Conservation (phyloP, 2,888 invertebrate species). For the Drosophila stalkeri region DNA sequence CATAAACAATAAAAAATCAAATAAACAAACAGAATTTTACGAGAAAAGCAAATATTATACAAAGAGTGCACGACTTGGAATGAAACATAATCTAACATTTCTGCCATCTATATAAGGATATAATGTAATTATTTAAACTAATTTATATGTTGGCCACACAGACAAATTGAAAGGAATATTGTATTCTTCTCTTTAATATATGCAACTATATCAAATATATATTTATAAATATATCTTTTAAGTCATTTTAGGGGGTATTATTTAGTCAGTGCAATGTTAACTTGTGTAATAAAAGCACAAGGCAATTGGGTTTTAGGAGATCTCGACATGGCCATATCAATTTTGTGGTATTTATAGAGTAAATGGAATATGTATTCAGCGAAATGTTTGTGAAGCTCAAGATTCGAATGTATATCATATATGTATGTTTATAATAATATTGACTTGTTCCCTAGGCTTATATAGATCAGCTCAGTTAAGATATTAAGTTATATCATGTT, state of each 20-base stretch:
- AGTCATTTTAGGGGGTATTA: constrained; percentile 27
- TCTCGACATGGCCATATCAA: constrained; percentile 29
- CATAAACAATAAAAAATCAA: neutral
- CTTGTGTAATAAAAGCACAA: constrained; percentile 35
- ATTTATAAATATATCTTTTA: constrained; percentile 22
- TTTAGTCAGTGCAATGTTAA: constrained; percentile 32
- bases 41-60: too few relatives aligned
- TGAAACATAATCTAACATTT: too few relatives aligned
- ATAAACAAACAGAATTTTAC: neutral
- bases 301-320: constrained; percentile 31
- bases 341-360: constrained; percentile 5
- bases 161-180: too few relatives aligned
- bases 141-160: too few relatives aligned
- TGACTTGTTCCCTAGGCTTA: constrained; percentile 24
- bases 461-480: neutral
- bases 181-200: neutral
- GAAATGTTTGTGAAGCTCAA: constrained; percentile 38
- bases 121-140: neutral
- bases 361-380: constrained; percentile 15
- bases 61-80: too few relatives aligned
- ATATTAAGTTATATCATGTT: neutral
- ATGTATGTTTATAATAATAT: neutral
- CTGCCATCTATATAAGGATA: neutral
- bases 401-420: neutral
- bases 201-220: constrained; percentile 1